Evolutionary conservation across 2,888 invertebrate genomes (phyloP).

Genomic region (Trachelus tabidus): DNA sequence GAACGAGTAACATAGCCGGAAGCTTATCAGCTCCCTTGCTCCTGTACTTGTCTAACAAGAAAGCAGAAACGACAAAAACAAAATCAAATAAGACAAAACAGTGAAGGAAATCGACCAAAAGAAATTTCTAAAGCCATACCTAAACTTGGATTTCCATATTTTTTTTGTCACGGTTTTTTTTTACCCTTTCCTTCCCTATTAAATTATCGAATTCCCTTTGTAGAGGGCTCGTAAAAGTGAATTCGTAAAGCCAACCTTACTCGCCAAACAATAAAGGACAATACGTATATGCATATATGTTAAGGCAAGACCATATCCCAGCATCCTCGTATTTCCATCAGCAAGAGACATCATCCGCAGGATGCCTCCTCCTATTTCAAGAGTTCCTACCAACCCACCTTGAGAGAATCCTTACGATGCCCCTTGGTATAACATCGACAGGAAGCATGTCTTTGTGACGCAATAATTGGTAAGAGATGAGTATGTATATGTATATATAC

Average conservation of each 20-base stretch:
- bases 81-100: neutral
- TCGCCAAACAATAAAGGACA: neutral
- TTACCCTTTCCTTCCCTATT: no score
- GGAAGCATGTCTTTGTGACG: neutral
- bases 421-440: neutral
- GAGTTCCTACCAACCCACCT: neutral
- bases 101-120: neutral
- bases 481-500: no score
- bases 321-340: neutral
- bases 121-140: neutral
- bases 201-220: neutral
- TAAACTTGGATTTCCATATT: neutral
- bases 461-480: neutral
- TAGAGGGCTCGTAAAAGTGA: no score
- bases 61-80: neutral
- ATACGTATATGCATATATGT: neutral
- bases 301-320: neutral
- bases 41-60: neutral
- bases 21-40: neutral
- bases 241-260: neutral
- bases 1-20: constrained; percentile 13
- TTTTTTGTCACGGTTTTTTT: neutral
- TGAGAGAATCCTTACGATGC: neutral
- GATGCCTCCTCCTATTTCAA: neutral
- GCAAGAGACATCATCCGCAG: neutral